Conservation (phyloP, 2,113 vertebrate species). For the Sula dactylatra region DNA sequence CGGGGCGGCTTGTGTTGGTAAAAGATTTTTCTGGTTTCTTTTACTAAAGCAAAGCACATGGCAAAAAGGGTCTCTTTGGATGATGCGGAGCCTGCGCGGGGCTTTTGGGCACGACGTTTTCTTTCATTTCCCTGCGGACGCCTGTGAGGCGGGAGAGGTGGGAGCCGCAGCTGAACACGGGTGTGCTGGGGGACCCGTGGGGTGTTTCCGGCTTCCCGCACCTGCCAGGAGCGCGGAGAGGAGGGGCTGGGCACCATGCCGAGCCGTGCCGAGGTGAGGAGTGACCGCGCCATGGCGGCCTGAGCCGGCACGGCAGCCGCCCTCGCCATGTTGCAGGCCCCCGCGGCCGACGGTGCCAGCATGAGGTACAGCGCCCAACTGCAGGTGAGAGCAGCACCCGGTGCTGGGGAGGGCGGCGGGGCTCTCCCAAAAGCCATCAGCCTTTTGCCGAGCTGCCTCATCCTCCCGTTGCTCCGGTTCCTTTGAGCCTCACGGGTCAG, state of each 20-base stretch:
- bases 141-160: not conserved
- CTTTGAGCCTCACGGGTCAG: not conserved
- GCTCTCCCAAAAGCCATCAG: fast-evolving
- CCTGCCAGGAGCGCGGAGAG: not conserved
- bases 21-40: not conserved
- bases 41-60: not conserved
- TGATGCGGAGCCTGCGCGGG: fast-evolving
- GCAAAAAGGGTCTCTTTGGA: not conserved
- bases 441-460: fast-evolving
- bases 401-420: fast-evolving
- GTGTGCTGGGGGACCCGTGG: not conserved
- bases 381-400: not conserved
- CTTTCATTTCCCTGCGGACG: not conserved
- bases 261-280: not conserved
- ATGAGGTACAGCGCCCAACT: constrained; percentile 39
- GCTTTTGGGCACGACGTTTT: not conserved
- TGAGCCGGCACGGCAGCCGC: not conserved
- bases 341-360: not conserved
- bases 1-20: not conserved
- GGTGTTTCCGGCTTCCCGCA: not conserved
- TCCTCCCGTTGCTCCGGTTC: not conserved
- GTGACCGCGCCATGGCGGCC: not conserved
- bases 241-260: not conserved
- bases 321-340: not conserved
- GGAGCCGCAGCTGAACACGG: not conserved